Conservation (phyloP, 2,888 invertebrate species). For the Lycia hirtaria region DNA sequence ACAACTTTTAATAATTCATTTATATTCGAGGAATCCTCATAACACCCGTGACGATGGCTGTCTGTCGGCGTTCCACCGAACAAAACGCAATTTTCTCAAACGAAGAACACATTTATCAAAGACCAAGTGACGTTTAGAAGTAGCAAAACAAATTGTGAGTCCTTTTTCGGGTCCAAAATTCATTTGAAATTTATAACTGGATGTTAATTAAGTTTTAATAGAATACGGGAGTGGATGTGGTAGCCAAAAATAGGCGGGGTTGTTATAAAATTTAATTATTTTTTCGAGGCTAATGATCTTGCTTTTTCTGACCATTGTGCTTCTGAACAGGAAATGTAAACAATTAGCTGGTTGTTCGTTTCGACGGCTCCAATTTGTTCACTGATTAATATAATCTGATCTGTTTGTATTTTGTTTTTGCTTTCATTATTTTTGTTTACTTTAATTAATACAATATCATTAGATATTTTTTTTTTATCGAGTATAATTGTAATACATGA, state of each 20-base stretch:
- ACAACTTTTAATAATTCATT: conserved; percentile 51
- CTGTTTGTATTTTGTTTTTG: conserved; percentile 32
- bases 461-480: background rate
- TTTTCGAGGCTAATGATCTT: conserved; percentile 73
- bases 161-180: conserved; percentile 69
- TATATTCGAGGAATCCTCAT: conserved; percentile 47
- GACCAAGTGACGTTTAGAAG: conserved; percentile 82
- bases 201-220: conserved; percentile 86
- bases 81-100: conserved; percentile 73
- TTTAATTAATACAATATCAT: background rate
- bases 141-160: conserved; percentile 83
- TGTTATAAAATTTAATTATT: conserved; percentile 84
- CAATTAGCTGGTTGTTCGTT: conserved; percentile 57
- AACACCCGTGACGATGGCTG: conserved; percentile 57
- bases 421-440: background rate
- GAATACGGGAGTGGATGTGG: conserved; percentile 84
- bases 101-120: conserved; percentile 80
- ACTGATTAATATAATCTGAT: conserved; percentile 41
- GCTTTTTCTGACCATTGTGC: conserved; percentile 61
- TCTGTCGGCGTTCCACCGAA: conserved; percentile 71
- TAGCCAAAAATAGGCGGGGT: conserved; percentile 85
- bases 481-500: background rate
- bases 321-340: conserved; percentile 75
- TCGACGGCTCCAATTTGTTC: conserved; percentile 41
- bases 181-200: conserved; percentile 77